Conservation (phyloP, 2,888 invertebrate genomes). For the Diaprepes abbreviatus region DNA sequence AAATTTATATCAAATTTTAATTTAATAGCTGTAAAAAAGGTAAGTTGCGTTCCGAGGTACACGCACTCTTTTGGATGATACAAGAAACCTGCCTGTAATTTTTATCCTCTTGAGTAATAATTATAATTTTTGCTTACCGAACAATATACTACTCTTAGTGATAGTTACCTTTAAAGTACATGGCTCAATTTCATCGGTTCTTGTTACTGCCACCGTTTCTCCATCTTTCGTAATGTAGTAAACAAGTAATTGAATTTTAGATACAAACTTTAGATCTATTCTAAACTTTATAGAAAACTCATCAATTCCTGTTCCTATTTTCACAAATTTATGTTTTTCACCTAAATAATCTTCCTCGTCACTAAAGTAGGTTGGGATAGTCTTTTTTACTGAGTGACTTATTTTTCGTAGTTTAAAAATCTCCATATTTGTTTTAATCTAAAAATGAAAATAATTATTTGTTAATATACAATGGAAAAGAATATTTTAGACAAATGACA, state of each 20-base stretch:
- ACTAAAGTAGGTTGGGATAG: constrained; percentile 53
- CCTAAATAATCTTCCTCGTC: constrained; percentile 61
- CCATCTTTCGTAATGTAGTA: constrained; percentile 71
- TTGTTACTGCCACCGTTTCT: constrained; percentile 72
- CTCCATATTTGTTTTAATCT: constrained; percentile 64
- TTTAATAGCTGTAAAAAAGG: no score
- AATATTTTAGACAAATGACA: no score
- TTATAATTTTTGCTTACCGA: no score
- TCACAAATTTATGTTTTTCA: constrained; percentile 57
- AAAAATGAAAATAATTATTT: no score
- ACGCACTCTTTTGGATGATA: no score
- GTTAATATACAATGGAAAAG: no score
- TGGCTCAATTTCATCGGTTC: constrained; percentile 69
- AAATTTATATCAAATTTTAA: no score
- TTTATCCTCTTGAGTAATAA: no score
- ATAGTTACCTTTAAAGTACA: constrained; percentile 68
- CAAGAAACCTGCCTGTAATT: no score
- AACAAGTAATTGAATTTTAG: constrained; percentile 69
- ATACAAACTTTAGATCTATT: constrained; percentile 68
- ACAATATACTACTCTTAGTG: no score
- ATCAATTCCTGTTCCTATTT: constrained; percentile 55
- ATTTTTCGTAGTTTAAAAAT: constrained; percentile 60
- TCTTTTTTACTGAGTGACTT: constrained; percentile 56
- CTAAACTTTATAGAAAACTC: constrained; percentile 69
- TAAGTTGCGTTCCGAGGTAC: no score